phyloP scores from a whole-genome alignment of 2,797 vertebrate species.

The Sebastiscus tertius region DNA sequence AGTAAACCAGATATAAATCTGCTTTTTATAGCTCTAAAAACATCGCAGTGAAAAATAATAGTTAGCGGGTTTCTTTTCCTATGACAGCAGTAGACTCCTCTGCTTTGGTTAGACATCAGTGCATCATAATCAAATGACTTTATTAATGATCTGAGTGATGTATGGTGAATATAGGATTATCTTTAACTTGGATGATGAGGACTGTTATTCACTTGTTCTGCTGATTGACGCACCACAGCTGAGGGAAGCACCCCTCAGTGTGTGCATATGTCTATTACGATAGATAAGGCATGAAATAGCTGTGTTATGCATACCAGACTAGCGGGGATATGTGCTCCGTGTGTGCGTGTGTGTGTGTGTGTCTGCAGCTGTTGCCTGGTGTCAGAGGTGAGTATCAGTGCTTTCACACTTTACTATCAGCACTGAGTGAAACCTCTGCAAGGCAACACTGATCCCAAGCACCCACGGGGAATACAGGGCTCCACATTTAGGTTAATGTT shows the following conservation, averaged over 20 bases:
- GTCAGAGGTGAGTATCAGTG: constrained; percentile 38
- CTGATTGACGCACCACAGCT: constrained; percentile 42
- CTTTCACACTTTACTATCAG: constrained; percentile 26
- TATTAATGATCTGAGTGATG: background rate
- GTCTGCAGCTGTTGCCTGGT: constrained; percentile 48
- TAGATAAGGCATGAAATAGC: constrained; percentile 22
- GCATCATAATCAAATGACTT: background rate
- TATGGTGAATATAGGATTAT: background rate
- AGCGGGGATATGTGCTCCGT: background rate
- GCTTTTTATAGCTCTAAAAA: background rate
- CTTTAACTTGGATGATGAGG: background rate
- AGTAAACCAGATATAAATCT: background rate
- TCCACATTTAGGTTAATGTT: background rate
- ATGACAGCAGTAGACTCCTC: background rate
- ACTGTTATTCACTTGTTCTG: background rate
- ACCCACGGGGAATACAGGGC: background rate
- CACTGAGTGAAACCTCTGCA: constrained; percentile 14
- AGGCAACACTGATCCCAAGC: constrained; percentile 25
- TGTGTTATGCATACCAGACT: constrained; percentile 36
- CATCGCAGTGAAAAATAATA: background rate
- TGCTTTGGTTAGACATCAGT: background rate
- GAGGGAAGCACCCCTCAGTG: background rate
- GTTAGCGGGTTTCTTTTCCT: background rate
- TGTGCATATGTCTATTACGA: constrained; percentile 1
- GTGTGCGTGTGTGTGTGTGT: constrained; percentile 1